A percentile compares a stretch with the other conserved stretches of the same genome.
These are phyloP conservation scores for Raja brachyura DNA, from an alignment of 2,113 vertebrate genomes.

Conservation along the genomic window DNA sequence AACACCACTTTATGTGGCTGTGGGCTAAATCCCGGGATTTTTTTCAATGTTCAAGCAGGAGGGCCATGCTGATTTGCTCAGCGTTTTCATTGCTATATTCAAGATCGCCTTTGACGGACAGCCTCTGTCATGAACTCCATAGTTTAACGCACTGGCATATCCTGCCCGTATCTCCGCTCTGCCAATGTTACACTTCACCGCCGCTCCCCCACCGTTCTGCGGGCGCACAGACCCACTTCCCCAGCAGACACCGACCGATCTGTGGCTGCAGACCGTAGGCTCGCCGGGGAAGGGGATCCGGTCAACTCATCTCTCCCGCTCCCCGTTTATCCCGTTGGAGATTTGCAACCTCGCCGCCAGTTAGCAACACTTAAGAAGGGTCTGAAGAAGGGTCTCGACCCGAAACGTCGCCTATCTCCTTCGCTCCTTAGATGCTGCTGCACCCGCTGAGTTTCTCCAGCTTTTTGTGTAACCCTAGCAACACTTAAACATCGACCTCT, in stretches of 20 bases:
- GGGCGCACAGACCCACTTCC: neutral
- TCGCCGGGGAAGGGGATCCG: neutral
- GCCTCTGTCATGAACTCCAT: too few relatives aligned
- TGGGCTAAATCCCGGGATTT: neutral
- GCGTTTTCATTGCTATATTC: too few relatives aligned
- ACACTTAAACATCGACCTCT: too few relatives aligned
- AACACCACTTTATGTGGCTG: too few relatives aligned
- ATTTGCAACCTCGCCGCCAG: too few relatives aligned
- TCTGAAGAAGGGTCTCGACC: too few relatives aligned
- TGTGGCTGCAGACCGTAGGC: neutral
- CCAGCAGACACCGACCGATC: neutral
- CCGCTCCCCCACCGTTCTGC: neutral
- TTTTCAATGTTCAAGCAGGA: neutral
- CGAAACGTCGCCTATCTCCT: too few relatives aligned
- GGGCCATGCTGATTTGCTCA: neutral
- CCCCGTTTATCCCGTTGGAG: neutral
- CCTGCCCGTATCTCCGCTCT: neutral
- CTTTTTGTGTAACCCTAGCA: too few relatives aligned
- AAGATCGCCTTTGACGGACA: too few relatives aligned
- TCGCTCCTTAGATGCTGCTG: too few relatives aligned
- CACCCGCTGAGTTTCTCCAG: too few relatives aligned
- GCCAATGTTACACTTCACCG: neutral
- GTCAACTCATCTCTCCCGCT: neutral
- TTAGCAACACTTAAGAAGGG: too few relatives aligned
- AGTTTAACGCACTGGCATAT: neutral